phyloP scores from a whole-genome alignment of 2,888 invertebrate species.

The Eretmocerus hayati region DNA sequence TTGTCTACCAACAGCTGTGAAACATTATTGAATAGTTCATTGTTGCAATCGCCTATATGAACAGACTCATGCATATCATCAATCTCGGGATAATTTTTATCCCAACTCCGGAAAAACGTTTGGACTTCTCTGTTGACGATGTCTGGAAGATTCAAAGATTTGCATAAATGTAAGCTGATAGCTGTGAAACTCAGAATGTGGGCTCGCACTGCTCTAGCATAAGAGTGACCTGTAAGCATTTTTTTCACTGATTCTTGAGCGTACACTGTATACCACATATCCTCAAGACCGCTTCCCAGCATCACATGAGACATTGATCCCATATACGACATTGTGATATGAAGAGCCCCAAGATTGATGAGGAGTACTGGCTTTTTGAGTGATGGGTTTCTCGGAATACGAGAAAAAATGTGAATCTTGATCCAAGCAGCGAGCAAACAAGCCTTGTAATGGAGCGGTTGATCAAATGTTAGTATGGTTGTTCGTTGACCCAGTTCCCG shows the following conservation, averaged over 20 bases:
- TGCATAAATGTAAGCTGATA: conserved; percentile 2
- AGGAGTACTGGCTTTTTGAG: neutral
- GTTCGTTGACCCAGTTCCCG: neutral
- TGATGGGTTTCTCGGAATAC: neutral
- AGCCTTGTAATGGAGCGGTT: neutral
- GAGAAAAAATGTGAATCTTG: too few relatives aligned
- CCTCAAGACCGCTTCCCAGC: conserved; percentile 23
- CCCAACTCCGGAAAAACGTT: too few relatives aligned
- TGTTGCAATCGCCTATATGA: too few relatives aligned
- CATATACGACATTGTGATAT: conserved; percentile 20
- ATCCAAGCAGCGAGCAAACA: too few relatives aligned
- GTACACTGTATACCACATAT: conserved; percentile 14
- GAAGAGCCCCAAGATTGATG: conserved; percentile 5
- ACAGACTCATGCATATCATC: too few relatives aligned
- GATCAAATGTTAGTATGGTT: neutral
- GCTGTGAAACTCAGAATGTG: conserved; percentile 11
- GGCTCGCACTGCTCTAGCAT: conserved; percentile 7
- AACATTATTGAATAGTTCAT: neutral
- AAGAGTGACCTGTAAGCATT: conserved; percentile 15
- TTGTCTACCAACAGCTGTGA: neutral
- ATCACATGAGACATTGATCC: conserved; percentile 21
- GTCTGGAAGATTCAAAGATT: too few relatives aligned
- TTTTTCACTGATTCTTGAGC: conserved; percentile 14
- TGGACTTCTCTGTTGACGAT: too few relatives aligned
- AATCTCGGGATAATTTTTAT: too few relatives aligned